Evolutionary conservation across 2,797 vertebrate species (phyloP).

Genomic region (Eulemur albifrons): DNA sequence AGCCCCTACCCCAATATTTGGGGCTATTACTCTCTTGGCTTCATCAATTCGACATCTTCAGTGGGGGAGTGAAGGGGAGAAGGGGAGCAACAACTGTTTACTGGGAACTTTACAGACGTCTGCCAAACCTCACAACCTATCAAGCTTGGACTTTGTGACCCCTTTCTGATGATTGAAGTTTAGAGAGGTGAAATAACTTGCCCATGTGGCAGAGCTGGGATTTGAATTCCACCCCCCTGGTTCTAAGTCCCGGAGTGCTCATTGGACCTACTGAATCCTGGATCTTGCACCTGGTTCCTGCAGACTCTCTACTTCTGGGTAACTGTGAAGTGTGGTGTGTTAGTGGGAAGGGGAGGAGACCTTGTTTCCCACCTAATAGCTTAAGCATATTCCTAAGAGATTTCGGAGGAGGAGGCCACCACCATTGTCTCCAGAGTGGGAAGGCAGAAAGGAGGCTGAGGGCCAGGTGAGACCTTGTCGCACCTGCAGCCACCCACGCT

Average conservation of each 20-base stretch:
- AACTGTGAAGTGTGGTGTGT: not conserved
- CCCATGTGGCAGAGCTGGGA: not conserved
- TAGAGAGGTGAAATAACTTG: not conserved
- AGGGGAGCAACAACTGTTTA: not conserved
- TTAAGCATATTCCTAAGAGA: not conserved
- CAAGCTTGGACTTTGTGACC: not conserved
- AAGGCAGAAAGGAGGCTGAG: not conserved
- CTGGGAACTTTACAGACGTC: not conserved
- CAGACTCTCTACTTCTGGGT: not conserved
- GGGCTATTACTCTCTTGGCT: not conserved
- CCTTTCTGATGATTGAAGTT: conserved; percentile 6
- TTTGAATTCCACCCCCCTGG: not conserved
- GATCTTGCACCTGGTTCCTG: not conserved
- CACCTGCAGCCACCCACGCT: not conserved
- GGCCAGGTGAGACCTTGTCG: not conserved
- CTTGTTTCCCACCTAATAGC: not conserved
- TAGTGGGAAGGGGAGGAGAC: not conserved
- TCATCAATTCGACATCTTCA: not conserved
- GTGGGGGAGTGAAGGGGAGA: not conserved
- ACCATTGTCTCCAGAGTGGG: not conserved
- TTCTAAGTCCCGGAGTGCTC: not conserved
- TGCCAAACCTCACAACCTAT: not conserved
- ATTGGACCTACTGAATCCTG: not conserved
- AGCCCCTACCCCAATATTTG: not conserved
- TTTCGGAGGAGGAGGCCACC: not conserved